Evolutionary conservation across 2,113 vertebrate species (phyloP).

Genomic region (Anser cygnoides): DNA sequence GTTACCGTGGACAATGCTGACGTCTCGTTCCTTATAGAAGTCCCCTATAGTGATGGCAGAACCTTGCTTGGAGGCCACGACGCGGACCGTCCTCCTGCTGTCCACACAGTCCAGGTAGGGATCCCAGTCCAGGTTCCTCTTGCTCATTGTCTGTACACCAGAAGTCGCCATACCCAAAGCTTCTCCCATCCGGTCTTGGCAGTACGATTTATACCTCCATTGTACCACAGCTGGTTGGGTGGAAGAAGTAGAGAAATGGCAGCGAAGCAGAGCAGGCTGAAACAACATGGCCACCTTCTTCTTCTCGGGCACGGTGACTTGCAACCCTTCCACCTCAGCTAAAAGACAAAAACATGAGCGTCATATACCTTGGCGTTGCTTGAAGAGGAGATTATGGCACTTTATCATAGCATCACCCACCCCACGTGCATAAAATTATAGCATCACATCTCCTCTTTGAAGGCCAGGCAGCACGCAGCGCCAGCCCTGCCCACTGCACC

Average conservation of each 20-base stretch:
- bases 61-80: conserved; percentile 93
- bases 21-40: conserved; percentile 93
- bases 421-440: background rate
- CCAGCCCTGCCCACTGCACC: background rate
- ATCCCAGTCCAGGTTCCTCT: conserved; percentile 82
- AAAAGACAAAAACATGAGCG: conserved; percentile 63
- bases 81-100: conserved; percentile 89
- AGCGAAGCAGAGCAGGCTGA: conserved; percentile 91
- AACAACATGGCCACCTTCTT: conserved; percentile 93
- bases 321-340: conserved; percentile 81
- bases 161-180: conserved; percentile 83
- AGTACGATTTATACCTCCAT: conserved; percentile 98
- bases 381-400: background rate
- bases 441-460: background rate
- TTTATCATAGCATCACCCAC: background rate
- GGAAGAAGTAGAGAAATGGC: conserved; percentile 91
- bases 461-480: background rate
- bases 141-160: conserved; percentile 78
- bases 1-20: conserved; percentile 93
- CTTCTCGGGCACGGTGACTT: conserved; percentile 88
- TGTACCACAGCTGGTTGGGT: conserved; percentile 89
- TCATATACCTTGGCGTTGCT: background rate
- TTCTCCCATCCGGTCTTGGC: conserved; percentile 89
- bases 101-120: conserved; percentile 93
- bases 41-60: conserved; percentile 88